A percentile compares a stretch with the other conserved stretches of the same genome.
phyloP scores from a whole-genome alignment of 2,113 vertebrate species.

The Aptenodytes patagonicus region DNA sequence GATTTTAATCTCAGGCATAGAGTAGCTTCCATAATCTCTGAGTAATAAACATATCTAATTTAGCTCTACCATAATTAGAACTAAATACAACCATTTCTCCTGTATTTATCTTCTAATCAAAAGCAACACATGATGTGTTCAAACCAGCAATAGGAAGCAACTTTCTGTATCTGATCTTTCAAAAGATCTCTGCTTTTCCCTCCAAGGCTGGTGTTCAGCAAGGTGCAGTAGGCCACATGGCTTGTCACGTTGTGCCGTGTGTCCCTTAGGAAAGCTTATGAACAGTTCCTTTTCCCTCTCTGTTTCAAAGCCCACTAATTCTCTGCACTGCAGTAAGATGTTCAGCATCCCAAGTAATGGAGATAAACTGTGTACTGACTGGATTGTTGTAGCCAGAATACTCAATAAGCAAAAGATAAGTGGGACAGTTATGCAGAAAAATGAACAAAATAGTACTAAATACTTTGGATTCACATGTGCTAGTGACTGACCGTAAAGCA shows the following conservation, averaged over 20 bases:
- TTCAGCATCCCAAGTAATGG: neutral
- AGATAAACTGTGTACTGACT: neutral
- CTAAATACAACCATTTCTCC: neutral
- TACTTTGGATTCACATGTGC: neutral
- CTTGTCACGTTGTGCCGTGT: rapidly evolving
- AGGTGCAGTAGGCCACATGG: neutral
- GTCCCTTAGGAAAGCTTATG: neutral
- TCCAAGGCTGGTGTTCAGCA: neutral
- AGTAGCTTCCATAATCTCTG: neutral
- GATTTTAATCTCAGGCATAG: neutral
- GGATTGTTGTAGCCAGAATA: neutral
- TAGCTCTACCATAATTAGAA: neutral
- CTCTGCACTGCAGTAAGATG: neutral
- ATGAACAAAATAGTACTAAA: neutral
- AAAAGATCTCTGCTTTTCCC: neutral
- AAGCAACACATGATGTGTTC: neutral
- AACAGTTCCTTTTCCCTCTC: neutral
- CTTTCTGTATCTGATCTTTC: neutral
- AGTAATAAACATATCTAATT: neutral
- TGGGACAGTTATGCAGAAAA: neutral
- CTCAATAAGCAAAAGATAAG: neutral
- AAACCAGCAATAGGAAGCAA: neutral
- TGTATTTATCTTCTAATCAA: neutral
- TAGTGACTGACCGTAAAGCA: neutral
- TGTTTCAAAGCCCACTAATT: neutral